phyloP scores from a whole-genome alignment of 2,888 invertebrate species.

The Celastrina argiolus region DNA sequence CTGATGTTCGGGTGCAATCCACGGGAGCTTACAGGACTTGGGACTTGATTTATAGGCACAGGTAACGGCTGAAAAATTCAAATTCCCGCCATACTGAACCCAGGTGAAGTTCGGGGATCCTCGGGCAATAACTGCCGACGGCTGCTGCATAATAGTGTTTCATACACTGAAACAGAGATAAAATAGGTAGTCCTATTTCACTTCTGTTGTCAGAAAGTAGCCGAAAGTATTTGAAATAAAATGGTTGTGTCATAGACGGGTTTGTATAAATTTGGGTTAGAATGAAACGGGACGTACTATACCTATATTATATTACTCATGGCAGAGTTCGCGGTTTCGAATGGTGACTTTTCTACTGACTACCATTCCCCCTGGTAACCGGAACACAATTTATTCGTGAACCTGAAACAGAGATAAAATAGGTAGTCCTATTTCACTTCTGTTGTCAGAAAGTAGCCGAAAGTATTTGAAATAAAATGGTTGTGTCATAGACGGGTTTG shows the following conservation, averaged over 20 bases:
- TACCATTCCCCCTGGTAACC: no score
- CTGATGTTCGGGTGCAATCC: conserved; percentile 60
- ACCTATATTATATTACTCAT: no score
- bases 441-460: neutral
- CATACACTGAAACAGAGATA: neutral
- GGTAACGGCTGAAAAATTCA: conserved; percentile 75
- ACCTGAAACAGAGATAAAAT: neutral
- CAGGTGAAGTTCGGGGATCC: conserved; percentile 42
- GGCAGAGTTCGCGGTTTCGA: no score
- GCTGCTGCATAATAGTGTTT: conserved; percentile 23
- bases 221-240: neutral
- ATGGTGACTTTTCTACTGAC: no score
- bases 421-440: no score
- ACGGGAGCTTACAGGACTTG: conserved; percentile 68
- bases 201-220: neutral
- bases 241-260: no score
- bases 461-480: neutral
- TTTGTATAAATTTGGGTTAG: no score
- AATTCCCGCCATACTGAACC: conserved; percentile 56
- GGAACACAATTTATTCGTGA: no score
- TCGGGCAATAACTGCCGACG: conserved; percentile 50
- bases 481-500: no score
- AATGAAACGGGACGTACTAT: no score
- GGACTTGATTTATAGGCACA: conserved; percentile 71
- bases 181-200: no score